Evolutionary conservation across 2,797 vertebrate genomes (phyloP).

Genomic region (Chrosomus eos): DNA sequence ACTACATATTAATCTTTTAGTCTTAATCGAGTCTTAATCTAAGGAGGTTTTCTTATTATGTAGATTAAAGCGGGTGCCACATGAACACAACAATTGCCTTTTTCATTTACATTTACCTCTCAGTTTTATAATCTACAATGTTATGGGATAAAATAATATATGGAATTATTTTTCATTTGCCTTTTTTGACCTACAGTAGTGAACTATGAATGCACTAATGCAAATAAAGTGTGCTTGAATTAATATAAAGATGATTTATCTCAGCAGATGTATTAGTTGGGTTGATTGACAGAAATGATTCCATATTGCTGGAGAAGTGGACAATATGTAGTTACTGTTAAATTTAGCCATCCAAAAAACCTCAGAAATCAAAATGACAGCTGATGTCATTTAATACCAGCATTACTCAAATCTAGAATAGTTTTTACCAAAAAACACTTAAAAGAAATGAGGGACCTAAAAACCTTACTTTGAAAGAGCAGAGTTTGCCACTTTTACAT

Average conservation of each 20-base stretch:
- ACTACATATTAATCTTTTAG: too few relatives aligned
- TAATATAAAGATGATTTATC: not conserved
- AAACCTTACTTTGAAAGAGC: not conserved
- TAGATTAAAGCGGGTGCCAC: not conserved
- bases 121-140: not conserved
- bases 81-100: not conserved
- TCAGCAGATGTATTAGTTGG: not conserved
- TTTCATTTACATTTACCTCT: not conserved
- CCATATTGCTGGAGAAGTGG: not conserved
- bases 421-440: not conserved
- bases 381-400: not conserved
- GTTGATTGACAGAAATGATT: constrained; percentile 9
- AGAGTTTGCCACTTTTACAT: not conserved
- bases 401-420: not conserved
- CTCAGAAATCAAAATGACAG: not conserved
- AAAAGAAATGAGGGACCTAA: not conserved
- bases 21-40: not conserved
- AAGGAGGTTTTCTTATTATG: not conserved
- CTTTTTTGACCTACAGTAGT: not conserved
- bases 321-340: not conserved
- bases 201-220: not conserved
- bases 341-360: not conserved
- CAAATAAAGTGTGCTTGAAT: not conserved
- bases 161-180: not conserved
- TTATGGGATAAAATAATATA: not conserved